Evolutionary conservation across 23 tunicate species (phyloP).

Genomic region (Halocynthia roretzi): DNA sequence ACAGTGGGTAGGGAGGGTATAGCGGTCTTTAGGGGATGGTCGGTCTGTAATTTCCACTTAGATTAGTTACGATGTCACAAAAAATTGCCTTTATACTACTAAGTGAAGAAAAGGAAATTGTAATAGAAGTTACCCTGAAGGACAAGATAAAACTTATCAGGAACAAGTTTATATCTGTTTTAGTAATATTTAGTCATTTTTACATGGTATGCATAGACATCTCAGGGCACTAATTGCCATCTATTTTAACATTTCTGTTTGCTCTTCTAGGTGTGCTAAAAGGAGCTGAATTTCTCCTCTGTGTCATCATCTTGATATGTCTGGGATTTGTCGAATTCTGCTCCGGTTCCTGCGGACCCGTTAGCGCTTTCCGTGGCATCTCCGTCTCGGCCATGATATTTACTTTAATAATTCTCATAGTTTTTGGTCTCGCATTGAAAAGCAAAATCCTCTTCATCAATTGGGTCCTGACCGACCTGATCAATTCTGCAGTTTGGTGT

Average conservation of each 20-base stretch:
- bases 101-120: no score
- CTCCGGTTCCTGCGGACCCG: conserved; percentile 30
- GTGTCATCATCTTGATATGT: conserved; percentile 50
- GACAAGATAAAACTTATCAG: no score
- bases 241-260: background rate
- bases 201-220: no score
- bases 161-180: no score
- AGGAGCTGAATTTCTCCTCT: conserved; percentile 41
- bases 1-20: no score
- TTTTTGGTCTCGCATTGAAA: conserved; percentile 33
- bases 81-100: no score
- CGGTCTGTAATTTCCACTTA: no score
- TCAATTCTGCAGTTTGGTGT: conserved; percentile 11
- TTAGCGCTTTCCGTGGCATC: conserved; percentile 39
- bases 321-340: conserved; percentile 28
- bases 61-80: no score
- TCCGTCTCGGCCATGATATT: conserved; percentile 36
- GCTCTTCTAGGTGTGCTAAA: conserved; percentile 49
- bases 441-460: conserved; percentile 35
- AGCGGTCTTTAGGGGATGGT: no score
- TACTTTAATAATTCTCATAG: conserved; percentile 26
- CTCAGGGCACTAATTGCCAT: no score
- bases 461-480: conserved; percentile 55
- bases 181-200: no score
- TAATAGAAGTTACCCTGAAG: no score